Percentiles rank a stretch among this genome's conserved stretches.
Evolutionary conservation across 2,888 invertebrate genomes (phyloP).

Genomic region (Hartigia nigra): DNA sequence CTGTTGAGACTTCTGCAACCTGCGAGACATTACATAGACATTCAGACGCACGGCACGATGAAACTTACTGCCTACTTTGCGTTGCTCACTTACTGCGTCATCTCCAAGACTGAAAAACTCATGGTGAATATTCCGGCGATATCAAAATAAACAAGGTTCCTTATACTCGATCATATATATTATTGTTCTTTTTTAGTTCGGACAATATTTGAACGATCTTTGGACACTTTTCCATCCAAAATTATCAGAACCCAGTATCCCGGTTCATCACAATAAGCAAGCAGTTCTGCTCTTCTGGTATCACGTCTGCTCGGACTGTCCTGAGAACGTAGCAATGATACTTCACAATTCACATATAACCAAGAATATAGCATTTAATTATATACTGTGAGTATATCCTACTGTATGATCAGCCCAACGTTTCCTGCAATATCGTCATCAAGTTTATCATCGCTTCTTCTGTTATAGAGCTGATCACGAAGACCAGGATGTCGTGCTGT

Average conservation of each 20-base stretch:
- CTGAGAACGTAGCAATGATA: slow-evolving; percentile 90
- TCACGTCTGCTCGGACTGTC: slow-evolving; percentile 91
- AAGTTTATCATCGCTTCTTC: slow-evolving; percentile 9
- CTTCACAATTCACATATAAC: slow-evolving; percentile 88
- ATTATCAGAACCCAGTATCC: slow-evolving; percentile 92
- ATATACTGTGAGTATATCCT: slow-evolving; percentile 70
- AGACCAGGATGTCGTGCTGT: slow-evolving; percentile 93
- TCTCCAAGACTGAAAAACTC: slow-evolving; percentile 89
- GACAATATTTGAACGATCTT: slow-evolving; percentile 89
- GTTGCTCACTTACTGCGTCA: slow-evolving; percentile 90
- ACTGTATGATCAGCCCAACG: background rate
- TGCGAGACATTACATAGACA: slow-evolving; percentile 88
- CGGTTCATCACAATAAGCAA: slow-evolving; percentile 96
- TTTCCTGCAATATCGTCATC: background rate
- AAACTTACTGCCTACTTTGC: slow-evolving; percentile 94
- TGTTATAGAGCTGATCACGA: slow-evolving; percentile 89
- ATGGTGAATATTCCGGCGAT: slow-evolving; percentile 74
- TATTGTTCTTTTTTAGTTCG: slow-evolving; percentile 73
- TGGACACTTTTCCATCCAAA: slow-evolving; percentile 97
- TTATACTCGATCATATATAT: background rate
- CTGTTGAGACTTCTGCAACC: slow-evolving; percentile 81
- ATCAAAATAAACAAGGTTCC: background rate
- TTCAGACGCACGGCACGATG: slow-evolving; percentile 87
- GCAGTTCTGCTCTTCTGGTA: slow-evolving; percentile 94
- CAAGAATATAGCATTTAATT: slow-evolving; percentile 96